Evolutionary conservation across 2,113 vertebrate species (phyloP), one percentile per base, ranked within the genome.

Genomic region (Pipra filicauda): DNA sequence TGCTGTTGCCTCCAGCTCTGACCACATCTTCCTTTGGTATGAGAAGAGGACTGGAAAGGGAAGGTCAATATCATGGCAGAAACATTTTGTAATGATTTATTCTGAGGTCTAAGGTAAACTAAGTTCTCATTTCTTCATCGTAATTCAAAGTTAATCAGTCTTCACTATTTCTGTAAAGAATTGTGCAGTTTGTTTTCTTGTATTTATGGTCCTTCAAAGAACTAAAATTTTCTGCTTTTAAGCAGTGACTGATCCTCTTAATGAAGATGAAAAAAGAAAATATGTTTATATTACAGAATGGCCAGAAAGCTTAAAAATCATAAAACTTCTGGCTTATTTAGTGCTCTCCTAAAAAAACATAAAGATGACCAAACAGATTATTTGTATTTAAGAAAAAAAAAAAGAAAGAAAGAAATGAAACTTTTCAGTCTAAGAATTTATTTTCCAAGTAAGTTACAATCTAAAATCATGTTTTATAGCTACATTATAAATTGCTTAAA

Each of bases 401-500:
- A 52, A 48, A 58, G n/a, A 51, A 54, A 58, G 74, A 70, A 41
- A 84, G 15, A n/a, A 77, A 49, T 43, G 31, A 84, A 89, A 66
- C 46, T 89, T 96, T 93, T 93, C 7, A 9, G 70, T 87, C 81
- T 82, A 55, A 91, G 54, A 92, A 82, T 74, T 79, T 93, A 9
- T 76, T 88, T 94, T 91, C 88, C 95, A 97, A 95, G 54, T 73
- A 97, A 95, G 54, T 75, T 96, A 94, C 91, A 95, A 84, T 96
- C 91, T 91, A 96, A 91, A 71, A 93, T 97, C 80, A 66, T 92
- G 93, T 96, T 94, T 96, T 92, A 89, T 54, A 64, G 70, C 67
- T 89, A 90, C 94, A 65, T 95, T 94, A 91, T 93, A 96, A 96
- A 95, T 93, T 92, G 85, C 75, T 96, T 57, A 93, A 96, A 97